Base-by-base conservation (phyloP, 2,113 vertebrate species). In the Leiothrix lutea region DNA sequence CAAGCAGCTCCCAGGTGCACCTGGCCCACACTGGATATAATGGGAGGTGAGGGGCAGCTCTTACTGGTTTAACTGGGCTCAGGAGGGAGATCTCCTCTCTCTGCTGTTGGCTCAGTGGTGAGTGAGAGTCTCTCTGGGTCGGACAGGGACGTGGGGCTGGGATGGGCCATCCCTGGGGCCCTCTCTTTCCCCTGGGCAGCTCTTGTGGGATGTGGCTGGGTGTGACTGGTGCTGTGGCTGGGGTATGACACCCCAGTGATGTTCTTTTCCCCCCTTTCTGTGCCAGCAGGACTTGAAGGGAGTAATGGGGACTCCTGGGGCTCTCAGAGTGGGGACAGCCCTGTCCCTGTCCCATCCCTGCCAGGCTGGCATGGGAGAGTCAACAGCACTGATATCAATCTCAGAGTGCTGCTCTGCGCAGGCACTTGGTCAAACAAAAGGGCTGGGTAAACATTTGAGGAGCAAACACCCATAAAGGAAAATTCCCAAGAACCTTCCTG, bases 401-500 rank as follows among this genome's bases (percentile, higher is more conserved):
- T 81, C 84, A 8, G 3, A 14, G 28, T 2, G 0, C 67, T 69
- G 38, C 61, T 67, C 79, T 92, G 57, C 9, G 1, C 50, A 81
- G 67, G 36, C 31, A 15, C 72, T 88, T 23, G 35, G 23, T 85
- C 92, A 92, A 95, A 87, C 77, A 80, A 44, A 66, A 56, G 54
- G 74, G 51, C 78, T 69, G 91, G 61, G 90, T 85, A 97, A 95
- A 93, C 71, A 83, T 74, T 87, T 85, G 88, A 64, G 92, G 75
- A 95, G 83, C 90, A 97, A 97, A 96, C 86, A 92, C 56, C 73
- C 67, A 38, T 84, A 91, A 97, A 82, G 47, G 58, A 47, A 78
- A 85, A 77, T 93, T 95, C 85, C 93, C 36, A 13, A 88, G 80
- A 77, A 54, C 64, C 15, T 54, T 45, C 42, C 86, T 1, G 6